Base-by-base conservation (phyloP, 2,888 invertebrate genomes). In the Clistopyga incitator region DNA sequence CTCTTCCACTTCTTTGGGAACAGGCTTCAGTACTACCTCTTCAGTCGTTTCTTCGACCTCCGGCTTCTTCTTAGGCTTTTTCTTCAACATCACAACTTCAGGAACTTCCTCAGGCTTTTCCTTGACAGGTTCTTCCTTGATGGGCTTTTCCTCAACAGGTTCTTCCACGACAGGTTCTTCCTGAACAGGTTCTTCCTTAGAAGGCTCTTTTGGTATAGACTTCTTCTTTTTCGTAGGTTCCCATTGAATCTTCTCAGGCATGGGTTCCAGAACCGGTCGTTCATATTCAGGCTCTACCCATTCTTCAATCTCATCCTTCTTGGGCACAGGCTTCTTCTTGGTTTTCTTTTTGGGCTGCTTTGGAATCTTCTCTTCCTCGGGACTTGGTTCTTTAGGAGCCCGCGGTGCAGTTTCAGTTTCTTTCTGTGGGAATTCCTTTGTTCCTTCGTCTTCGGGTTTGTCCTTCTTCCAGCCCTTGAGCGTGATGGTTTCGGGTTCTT, bases 21-120 rank as follows among this genome's bases (percentile, higher is more conserved):
- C 29, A 6, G 84, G 81, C 76, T 88, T 87, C 47, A 91, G 87
- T 34, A 87, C 86, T 20, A 91, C 81, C 84, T 90, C 90, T 6
- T 85, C 85, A 0, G 84, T 34, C 0, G 61, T 74, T 78, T 88
- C 88, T 45, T 87, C 86, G 3, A 72, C 78, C 13, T 68, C 64
- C 6, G 74, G 85, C 50, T 85, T 80, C 47, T 85, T 84, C 54
- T 89, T 92, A 88, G 70, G 87, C 81, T 80, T 88, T 86, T 87
- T 92, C 90, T 86, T 91, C 88, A 76, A 72, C 1, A 29, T 82
- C 88, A 94, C 93, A n/a, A 92, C 86, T 50, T 85, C 81, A 15
- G 93, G 93, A 70, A 94, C 92, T 87, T 94, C 93, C 87, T 94
- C 93, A 56, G 94, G 94, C 85, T 91, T 91, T 42, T 93, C 93